Base-by-base conservation (phyloP, 2,888 invertebrate species). In the Taenaris catops region DNA sequence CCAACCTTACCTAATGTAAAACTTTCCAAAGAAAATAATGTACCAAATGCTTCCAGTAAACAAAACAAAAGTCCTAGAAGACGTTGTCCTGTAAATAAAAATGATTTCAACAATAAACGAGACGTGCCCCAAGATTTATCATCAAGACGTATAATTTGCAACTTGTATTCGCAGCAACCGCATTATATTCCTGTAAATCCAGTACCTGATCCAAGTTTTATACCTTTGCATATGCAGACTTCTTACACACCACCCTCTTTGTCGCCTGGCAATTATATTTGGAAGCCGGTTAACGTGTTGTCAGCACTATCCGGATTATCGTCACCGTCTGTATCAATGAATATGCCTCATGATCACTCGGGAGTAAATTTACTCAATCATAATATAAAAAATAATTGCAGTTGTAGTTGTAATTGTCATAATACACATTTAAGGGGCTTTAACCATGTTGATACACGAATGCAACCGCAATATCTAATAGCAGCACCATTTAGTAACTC, bases 401-500 rank as follows among this genome's bases (percentile, higher is more conserved):
- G 44, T 20, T 76, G 74, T 36, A 53, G 43, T 8, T 79, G 79
- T 42, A 55, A 71, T 38, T 78, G 73, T 44, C 66, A 72, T 2
- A 27, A 17, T 1, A 2, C 17, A 12, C 11, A 27, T n/a, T 8
- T 39, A 0, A n/a, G 35, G 4, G 21, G 14, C 49, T 1, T 41
- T 49, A 1, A 31, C 4, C 46, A 53, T 4, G 48, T 43, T 12
- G 44, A 49, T 16, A 38, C 52, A 4, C 55, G 44, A 25, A 20
- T 48, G 16, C 49, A 34, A 41, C 38, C 66, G 14, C 71, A 71
- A 36, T 72, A 70, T 41, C 49, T 78, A 1, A 45, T 75, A 7
- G 52, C 62, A 7, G 31, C 69, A 1, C 67, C 72, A 4, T 57
- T 53, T 19, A 59, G 53, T 20, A 59, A 55, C 34, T 27, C 25